Conservation (phyloP, 2,113 vertebrate species). For the Hoplias malabaricus region DNA sequence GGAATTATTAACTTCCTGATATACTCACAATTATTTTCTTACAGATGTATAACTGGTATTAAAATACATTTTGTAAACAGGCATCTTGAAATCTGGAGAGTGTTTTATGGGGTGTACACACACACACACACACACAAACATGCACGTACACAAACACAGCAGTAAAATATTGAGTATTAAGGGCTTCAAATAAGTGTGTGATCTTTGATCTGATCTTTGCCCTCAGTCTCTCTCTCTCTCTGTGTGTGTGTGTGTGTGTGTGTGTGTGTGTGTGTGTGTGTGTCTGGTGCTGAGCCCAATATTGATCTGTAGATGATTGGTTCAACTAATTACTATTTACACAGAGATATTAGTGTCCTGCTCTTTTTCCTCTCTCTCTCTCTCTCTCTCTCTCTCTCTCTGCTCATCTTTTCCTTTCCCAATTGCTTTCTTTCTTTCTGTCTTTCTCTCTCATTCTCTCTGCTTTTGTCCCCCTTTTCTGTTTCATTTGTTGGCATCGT, state of each 20-base stretch:
- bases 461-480: slow-evolving; percentile 36
- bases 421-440: not conserved
- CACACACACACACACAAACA: not conserved
- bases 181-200: not conserved
- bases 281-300: slow-evolving; percentile 28
- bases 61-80: too few relatives aligned
- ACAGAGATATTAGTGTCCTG: slow-evolving; percentile 68
- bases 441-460: slow-evolving; percentile 1
- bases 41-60: too few relatives aligned
- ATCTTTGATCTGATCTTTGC: slow-evolving; percentile 30
- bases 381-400: not conserved
- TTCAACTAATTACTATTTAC: slow-evolving; percentile 79
- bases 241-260: slow-evolving; percentile 18
- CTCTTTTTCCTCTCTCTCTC: not conserved
- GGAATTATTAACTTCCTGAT: too few relatives aligned
- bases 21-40: too few relatives aligned
- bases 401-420: too few relatives aligned
- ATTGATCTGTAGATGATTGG: slow-evolving; percentile 72
- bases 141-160: slow-evolving; percentile 5
- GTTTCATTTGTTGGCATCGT: slow-evolving; percentile 66
- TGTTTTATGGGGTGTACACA: not conserved
- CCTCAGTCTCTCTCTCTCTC: too few relatives aligned
- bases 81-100: not conserved
- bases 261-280: slow-evolving; percentile 3
- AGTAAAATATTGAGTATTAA: slow-evolving; percentile 31